Evolutionary conservation across 1,140 invertebrate species (phyloP), one percentile per base, ranked within the genome.

Genomic region (Nixonia krombeini): DNA sequence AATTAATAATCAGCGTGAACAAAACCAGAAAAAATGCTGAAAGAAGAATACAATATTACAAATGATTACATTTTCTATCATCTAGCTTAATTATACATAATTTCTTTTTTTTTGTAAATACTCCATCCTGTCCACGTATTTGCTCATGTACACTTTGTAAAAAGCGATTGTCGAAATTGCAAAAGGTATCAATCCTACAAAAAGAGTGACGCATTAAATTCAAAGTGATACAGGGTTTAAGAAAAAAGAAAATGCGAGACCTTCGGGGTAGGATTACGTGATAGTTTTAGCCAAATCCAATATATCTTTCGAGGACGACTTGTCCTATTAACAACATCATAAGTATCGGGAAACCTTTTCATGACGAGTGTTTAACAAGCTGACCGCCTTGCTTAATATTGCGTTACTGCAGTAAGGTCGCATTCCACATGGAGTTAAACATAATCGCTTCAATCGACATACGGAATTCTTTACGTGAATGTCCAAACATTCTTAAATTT

Each of bases 291-390:
- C 53, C 47, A 76, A 81, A 79, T 79, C 75, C 69, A 80, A 79
- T 78, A 74, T 76, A 70, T 67, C 28, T 65, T 70, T 51, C 70
- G 78, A 80, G 70, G 76, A 66, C 67, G 68, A 41, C 55, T 78
- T 75, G 77, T 76, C 66, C 64, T 72, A 76, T 78, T 76, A 79
- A 64, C 69, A 61, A 55, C 47, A 62, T 64, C 58, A 64, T 45
- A 74, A 73, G 67, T 76, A 68, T 68, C 37, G 69, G 62, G 80
- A 82, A 83, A 70, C 79, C 78, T 74, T 73, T 72, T 57, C 62
- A 73, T 67, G 37, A 66, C 68, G 53, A 44, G 44, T 56, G 50
- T 70, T 72, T 74, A 73, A 75, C 57, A 71, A 74, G 76, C 73
- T 74, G 58, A 65, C 70, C 47, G 45, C 38, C 65, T 76, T 78